Evolutionary conservation across 2,797 vertebrate species (phyloP), one percentile per base, ranked within the genome.

Genomic region (Helarctos malayanus): DNA sequence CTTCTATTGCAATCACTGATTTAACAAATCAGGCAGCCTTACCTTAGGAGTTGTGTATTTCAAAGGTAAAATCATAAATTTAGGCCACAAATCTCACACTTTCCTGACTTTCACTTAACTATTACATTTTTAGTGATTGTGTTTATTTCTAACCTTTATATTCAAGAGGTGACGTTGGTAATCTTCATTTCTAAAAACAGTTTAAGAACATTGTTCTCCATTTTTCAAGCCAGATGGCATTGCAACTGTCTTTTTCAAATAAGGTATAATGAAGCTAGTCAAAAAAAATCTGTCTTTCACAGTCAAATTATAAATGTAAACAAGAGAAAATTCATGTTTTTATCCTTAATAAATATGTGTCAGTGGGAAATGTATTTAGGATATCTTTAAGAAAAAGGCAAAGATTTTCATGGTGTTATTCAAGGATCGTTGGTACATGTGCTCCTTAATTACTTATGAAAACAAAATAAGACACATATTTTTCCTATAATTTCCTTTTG

Each of bases 161-260:
- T 94, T 61, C 41, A 93, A 65, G 27, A 78, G 29, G 32, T 95
- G 79, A 73, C 27, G 54, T 4, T 45, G 14, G 82, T 45, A 68
- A 41, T 54, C 11, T 83, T 80, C 38, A 75, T 71, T 25, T 88
- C 59, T 91, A 92, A 89, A 92, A 88, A 93, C 38, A 71, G 65
- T 29, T 90, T 89, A 49, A 95, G 79, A 69, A 91, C 93, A 94
- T 65, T 85, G 18, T 69, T 96, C 3, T 52, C 23, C n/a, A 15
- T 57, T 90, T 59, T 91, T 29, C 29, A 95, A 92, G 69, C 27
- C 85, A 95, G 76, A 94, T 92, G 69, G 29, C 19, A 71, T 23
- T 14, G 5, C 41, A 85, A 94, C 29, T 88, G 47, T 96, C 56
- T 90, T 95, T 89, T 83, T 47, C 29, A 92, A 95, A 94, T 71